Evolutionary conservation across 2,888 invertebrate genomes (phyloP).

Genomic region (Laothoe populi): DNA sequence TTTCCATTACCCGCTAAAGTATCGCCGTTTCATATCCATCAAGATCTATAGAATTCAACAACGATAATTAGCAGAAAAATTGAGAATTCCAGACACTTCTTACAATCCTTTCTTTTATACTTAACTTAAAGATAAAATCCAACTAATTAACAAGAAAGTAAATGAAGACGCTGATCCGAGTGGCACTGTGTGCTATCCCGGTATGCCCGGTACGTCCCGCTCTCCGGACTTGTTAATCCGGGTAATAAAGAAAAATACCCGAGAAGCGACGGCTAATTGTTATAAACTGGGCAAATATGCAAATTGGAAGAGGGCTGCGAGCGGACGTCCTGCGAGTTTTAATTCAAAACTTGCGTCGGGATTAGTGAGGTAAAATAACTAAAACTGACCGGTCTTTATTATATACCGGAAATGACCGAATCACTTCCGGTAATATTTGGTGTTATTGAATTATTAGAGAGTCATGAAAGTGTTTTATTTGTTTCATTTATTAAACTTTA

Average conservation of each 20-base stretch:
- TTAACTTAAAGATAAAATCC: conserved; percentile 3
- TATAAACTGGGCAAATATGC: conserved; percentile 80
- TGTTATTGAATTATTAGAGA: no score
- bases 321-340: conserved; percentile 64
- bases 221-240: conserved; percentile 62
- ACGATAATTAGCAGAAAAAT: no score
- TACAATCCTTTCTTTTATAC: no score
- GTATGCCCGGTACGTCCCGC: conserved; percentile 36
- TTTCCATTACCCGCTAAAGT: no score
- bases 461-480: no score
- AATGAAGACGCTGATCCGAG: not conserved
- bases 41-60: no score
- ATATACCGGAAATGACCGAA: no score
- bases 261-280: conserved; percentile 74
- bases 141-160: not conserved
- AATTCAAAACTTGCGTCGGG: conserved; percentile 44
- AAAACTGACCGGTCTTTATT: not conserved
- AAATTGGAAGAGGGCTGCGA: conserved; percentile 65
- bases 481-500: no score
- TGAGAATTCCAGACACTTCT: no score
- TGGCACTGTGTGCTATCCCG: conserved; percentile 5
- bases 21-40: no score
- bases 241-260: conserved; percentile 82
- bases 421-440: no score
- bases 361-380: not conserved